Evolutionary conservation across 2,888 invertebrate species (phyloP), one percentile per base, ranked within the genome.

Genomic region (Erpobdella octoculata): DNA sequence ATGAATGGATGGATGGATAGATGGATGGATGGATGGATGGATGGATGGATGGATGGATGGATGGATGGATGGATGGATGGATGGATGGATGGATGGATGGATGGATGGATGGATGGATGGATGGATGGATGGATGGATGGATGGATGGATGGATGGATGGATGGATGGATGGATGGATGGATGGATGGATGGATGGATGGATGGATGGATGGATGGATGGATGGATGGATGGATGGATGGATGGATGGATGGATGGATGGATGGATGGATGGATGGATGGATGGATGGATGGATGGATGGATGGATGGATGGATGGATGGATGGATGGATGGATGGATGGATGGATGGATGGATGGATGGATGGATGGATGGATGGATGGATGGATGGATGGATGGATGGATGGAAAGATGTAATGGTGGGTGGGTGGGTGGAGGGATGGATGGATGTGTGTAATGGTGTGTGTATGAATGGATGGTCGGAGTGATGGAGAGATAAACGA

Each of bases 201-300:
- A 58, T 58, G 28, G 59, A 58, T 58, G 28, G 59, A 58, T 58
- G 59, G 59, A 58, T 58, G 59, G 59, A 58, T 58, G 59, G 59
- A 58, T 58, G 59, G 59, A 58, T 58, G 59, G 59, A 58, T 58
- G 59, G 59, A 58, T 58, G 59, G 59, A 58, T 58, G 59, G 59
- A 58, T 58, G 59, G 59, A 58, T 58, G 59, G 59, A 58, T 58
- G 59, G 59, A 58, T 58, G 59, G 59, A 58, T 58, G 59, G 59
- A 58, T 58, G 59, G 59, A 58, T 58, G 59, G 59, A 58, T 58
- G 59, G 59, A 58, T 58, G 59, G 59, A 58, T 58, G 59, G 59
- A 58, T 58, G 59, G 59, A 58, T 58, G 59, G 59, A 58, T 58
- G 59, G 59, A 58, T 58, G 59, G 59, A 58, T 58, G 59, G 59